Conservation (phyloP, 2,797 vertebrate species). For the Dallia pectoralis region DNA sequence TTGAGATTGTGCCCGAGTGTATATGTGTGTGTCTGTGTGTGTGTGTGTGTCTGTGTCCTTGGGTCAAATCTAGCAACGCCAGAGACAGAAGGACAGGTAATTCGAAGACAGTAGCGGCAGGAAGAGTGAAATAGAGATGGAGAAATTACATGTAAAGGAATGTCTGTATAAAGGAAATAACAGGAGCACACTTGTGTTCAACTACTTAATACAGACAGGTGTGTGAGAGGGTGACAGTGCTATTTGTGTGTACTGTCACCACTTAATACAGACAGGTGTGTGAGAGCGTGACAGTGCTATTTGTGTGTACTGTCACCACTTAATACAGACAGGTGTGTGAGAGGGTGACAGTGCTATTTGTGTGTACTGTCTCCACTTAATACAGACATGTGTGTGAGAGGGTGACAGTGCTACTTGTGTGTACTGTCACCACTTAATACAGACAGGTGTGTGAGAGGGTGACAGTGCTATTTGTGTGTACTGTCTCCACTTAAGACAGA, state of each 20-base stretch:
- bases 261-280: constrained; percentile 45
- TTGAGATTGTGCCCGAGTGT: constrained; percentile 17
- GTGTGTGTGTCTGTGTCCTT: constrained; percentile 22
- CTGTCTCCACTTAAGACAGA: too few relatives aligned
- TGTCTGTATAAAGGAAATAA: constrained; percentile 46
- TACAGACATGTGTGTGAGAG: constrained; percentile 38
- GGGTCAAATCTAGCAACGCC: constrained; percentile 14
- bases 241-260: constrained; percentile 42
- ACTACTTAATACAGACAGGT: background rate
- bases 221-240: background rate
- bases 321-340: constrained; percentile 43
- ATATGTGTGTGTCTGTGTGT: constrained; percentile 25
- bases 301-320: constrained; percentile 47
- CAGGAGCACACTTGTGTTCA: constrained; percentile 30
- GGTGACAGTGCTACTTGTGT: too few relatives aligned
- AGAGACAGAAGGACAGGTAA: constrained; percentile 19
- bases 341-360: too few relatives aligned
- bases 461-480: constrained; percentile 9
- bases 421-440: background rate
- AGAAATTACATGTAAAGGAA: constrained; percentile 45
- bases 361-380: constrained; percentile 52
- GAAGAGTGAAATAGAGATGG: constrained; percentile 47
- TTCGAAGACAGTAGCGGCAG: constrained; percentile 27
- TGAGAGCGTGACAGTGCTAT: too few relatives aligned
- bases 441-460: constrained; percentile 5